Conservation (phyloP, 2,888 invertebrate species). For the Cheilosia pagana region DNA sequence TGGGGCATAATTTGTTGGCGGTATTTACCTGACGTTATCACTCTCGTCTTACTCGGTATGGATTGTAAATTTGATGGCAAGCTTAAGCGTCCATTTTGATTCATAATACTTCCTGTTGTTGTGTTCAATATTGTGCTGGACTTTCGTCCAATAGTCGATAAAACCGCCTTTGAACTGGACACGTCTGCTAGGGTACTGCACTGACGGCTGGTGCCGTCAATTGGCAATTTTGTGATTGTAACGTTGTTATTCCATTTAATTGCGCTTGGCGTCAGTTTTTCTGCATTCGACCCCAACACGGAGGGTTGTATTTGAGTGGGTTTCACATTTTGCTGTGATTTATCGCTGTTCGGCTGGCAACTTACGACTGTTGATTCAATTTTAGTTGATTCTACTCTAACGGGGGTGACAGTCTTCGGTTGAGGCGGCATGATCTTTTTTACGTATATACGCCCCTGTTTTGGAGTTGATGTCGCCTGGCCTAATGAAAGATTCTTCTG, state of each 20-base stretch:
- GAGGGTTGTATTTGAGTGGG: neutral
- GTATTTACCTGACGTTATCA: neutral
- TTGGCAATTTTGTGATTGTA: slow-evolving; percentile 51
- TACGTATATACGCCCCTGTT: neutral
- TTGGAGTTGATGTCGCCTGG: neutral
- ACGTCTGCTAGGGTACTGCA: neutral
- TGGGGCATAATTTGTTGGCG: neutral
- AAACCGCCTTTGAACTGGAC: neutral
- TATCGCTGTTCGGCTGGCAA: neutral
- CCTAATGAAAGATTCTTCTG: no score
- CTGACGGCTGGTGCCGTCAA: slow-evolving; percentile 1
- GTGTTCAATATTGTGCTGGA: neutral
- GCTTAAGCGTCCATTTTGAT: neutral
- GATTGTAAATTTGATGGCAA: neutral
- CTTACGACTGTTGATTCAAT: neutral
- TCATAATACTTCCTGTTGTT: neutral
- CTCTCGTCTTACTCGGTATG: neutral
- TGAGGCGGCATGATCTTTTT: neutral
- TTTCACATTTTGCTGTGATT: neutral
- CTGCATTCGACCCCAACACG: neutral
- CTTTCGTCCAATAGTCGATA: neutral
- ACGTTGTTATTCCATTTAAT: slow-evolving; percentile 45
- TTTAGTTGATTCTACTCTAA: neutral
- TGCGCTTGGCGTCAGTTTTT: neutral
- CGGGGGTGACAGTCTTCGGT: neutral